Evolutionary conservation across 2,888 invertebrate genomes (phyloP), one percentile per base, ranked within the genome.

Genomic region (Drosophila mettleri): DNA sequence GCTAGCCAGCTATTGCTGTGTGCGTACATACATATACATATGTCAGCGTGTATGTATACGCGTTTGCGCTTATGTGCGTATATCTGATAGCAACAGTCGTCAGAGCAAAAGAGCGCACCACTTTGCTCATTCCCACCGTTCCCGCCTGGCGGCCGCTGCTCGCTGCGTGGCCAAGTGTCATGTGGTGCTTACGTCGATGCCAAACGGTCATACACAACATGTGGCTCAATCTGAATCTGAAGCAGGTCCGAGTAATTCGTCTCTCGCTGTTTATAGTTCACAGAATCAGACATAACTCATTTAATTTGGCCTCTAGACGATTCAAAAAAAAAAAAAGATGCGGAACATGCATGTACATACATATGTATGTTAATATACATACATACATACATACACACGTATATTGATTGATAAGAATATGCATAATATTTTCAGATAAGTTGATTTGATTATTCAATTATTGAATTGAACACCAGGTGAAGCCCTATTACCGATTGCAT

Each of bases 151-250:
- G 2, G 18, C 31, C n/a, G 18, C 27, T 39, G 22, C 16, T 18
- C 27, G 34, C 34, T 27, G 36, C 16, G n/a, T 18, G 18, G 27
- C 27, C 46, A 20, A 20, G 20, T 41, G 33, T 22, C 34, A 27
- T 54, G 31, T 31, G 36, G 24, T 39, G 31, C 53, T 57, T 48
- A 41, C 16, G 57, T 38, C 18, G 51, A 39, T 59, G 65, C 36
- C 39, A 60, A 65, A 60, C 41, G 46, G 20, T 41, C 58, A 52
- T 52, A 54, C 46, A 33, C 77, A 70, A 64, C 71, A 71, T 71
- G 55, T 75, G 73, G 52, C 55, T 55, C 64, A 76, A 66, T 57
- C 34, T 34, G 48, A 48, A 70, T 48, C 46, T 46, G 20, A 38
- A 31, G 67, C 54, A 54, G 46, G 45, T 64, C 48, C 27, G 29